phyloP scores from a whole-genome alignment of 23 tunicate species.

The Clavelina lepadiformis region DNA sequence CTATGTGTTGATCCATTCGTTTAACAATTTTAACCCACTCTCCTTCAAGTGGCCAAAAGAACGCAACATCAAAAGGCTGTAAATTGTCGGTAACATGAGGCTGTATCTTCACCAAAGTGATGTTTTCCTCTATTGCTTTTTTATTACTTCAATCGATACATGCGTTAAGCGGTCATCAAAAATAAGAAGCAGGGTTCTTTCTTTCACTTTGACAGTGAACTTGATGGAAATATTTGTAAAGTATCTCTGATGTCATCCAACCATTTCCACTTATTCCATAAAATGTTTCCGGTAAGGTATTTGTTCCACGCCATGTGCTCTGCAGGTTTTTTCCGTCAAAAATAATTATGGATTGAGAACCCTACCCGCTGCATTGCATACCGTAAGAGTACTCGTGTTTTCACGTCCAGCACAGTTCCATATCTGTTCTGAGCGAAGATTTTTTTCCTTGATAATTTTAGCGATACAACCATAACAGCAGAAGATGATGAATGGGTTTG shows the following conservation, averaged over 20 bases:
- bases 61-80: background rate
- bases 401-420: background rate
- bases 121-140: background rate
- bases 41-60: background rate
- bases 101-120: background rate
- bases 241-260: background rate
- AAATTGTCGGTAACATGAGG: background rate
- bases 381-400: background rate
- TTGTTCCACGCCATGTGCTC: background rate
- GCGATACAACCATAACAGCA: no score
- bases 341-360: background rate
- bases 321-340: background rate
- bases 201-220: background rate
- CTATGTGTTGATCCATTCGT: background rate
- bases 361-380: background rate
- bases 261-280: background rate
- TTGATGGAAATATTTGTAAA: background rate
- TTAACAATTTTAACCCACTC: background rate
- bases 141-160: background rate
- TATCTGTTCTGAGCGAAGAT: background rate
- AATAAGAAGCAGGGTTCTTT: background rate
- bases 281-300: background rate
- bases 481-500: no score
- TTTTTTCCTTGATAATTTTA: background rate
- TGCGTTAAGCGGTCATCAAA: background rate